phyloP scores from a whole-genome alignment of 2,797 vertebrate species.

The Poecilia gillii region DNA sequence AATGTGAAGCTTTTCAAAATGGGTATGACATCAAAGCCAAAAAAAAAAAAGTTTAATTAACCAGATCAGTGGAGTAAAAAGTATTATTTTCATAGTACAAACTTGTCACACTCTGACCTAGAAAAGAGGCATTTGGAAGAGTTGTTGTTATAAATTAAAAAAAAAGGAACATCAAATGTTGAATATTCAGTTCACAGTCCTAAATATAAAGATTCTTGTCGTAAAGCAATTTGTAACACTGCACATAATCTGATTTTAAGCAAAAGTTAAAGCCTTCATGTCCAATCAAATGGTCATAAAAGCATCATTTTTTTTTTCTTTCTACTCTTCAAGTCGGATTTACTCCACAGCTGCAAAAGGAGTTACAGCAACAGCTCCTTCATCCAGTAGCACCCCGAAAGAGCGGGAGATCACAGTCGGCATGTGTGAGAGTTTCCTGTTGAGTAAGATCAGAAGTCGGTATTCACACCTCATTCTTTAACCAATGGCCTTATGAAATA shows the following conservation, averaged over 20 bases:
- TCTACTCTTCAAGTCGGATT: conserved; percentile 41
- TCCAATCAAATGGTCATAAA: neutral
- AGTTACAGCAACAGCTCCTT: conserved; percentile 68
- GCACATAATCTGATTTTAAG: neutral
- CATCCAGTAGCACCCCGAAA: conserved; percentile 62
- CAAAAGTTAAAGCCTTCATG: neutral
- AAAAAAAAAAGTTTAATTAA: neutral
- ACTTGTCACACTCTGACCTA: neutral
- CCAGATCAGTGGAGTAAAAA: neutral
- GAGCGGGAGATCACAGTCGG: conserved; percentile 61
- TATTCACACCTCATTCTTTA: conserved; percentile 70
- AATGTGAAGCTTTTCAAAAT: neutral
- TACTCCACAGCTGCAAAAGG: conserved; percentile 45
- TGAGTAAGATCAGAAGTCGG: conserved; percentile 32
- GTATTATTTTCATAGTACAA: neutral
- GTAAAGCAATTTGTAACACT: neutral
- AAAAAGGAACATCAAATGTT: neutral
- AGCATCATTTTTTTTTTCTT: conserved; percentile 22
- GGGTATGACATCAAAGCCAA: neutral
- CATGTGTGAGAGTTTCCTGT: conserved; percentile 51
- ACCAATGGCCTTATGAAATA: conserved; percentile 28
- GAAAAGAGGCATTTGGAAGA: neutral
- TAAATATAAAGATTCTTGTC: neutral
- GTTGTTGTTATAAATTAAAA: neutral
- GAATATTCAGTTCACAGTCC: neutral